Percentiles rank a stretch among this genome's conserved stretches.
These are phyloP conservation scores for Enteromius viviparus DNA, from an alignment of 2,797 vertebrate genomes.

Conservation along the genomic window DNA sequence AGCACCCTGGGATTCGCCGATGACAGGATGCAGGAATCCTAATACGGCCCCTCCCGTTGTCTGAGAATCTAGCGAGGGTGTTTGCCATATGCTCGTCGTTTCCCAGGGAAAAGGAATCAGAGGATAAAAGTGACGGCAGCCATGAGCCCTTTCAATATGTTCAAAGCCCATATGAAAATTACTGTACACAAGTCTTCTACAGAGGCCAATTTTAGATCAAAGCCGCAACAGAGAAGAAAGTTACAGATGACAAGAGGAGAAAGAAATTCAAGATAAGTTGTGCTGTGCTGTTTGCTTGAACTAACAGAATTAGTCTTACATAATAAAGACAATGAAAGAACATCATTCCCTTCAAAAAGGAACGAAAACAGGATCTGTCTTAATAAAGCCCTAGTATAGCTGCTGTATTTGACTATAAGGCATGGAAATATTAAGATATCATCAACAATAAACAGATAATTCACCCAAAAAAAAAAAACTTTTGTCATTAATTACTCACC, in stretches of 20 bases:
- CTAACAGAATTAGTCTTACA: conserved; percentile 59
- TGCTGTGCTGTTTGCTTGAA: conserved; percentile 64
- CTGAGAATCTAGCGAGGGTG: conserved; percentile 87
- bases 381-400: not conserved
- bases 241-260: conserved; percentile 55
- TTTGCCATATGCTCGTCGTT: conserved; percentile 91
- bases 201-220: conserved; percentile 81
- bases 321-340: conserved; percentile 37
- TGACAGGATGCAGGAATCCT: conserved; percentile 88
- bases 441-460: not conserved
- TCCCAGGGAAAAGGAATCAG: conserved; percentile 83
- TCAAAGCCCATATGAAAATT: conserved; percentile 89
- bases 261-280: conserved; percentile 47
- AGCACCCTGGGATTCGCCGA: conserved; percentile 82
- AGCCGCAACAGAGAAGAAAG: conserved; percentile 60
- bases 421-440: not conserved
- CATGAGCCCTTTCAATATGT: conserved; percentile 87
- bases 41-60: conserved; percentile 88
- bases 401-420: not conserved
- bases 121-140: conserved; percentile 89
- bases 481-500: not conserved
- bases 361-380: conserved; percentile 9
- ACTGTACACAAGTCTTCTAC: conserved; percentile 74
- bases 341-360: conserved; percentile 15
- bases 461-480: not conserved